Percentiles rank a stretch among this genome's conserved stretches.
Conservation (phyloP, 2,888 invertebrate genomes). For the Pelosia muscerda region DNA sequence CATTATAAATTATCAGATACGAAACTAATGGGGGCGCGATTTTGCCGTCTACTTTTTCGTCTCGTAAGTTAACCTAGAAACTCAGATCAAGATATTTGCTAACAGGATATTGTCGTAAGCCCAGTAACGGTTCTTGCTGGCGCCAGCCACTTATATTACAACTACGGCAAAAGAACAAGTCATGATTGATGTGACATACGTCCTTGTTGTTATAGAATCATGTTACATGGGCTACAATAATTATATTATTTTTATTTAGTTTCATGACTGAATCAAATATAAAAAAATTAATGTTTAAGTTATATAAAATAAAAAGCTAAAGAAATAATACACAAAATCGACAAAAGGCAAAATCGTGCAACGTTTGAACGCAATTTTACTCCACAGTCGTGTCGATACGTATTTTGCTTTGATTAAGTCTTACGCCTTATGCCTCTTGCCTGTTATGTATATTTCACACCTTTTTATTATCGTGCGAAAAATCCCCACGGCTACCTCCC, state of each 20-base stretch:
- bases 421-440: too few relatives aligned
- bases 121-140: constrained; percentile 46
- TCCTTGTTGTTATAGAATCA: constrained; percentile 29
- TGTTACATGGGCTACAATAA: background rate
- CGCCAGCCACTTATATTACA: constrained; percentile 37
- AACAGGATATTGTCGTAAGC: constrained; percentile 54
- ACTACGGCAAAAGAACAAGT: constrained; percentile 31
- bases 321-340: too few relatives aligned
- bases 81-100: constrained; percentile 50
- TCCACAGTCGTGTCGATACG: too few relatives aligned
- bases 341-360: too few relatives aligned
- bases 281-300: too few relatives aligned
- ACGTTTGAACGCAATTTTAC: too few relatives aligned
- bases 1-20: constrained; percentile 32
- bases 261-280: background rate
- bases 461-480: too few relatives aligned
- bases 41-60: constrained; percentile 43
- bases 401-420: too few relatives aligned
- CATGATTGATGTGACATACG: constrained; percentile 24
- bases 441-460: too few relatives aligned
- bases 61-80: constrained; percentile 54
- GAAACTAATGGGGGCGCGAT: constrained; percentile 33
- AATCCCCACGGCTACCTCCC: too few relatives aligned
- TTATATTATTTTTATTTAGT: background rate
- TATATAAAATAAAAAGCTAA: too few relatives aligned